Base-by-base conservation (phyloP, 2,797 vertebrate genomes). In the Hipposideros larvatus region DNA sequence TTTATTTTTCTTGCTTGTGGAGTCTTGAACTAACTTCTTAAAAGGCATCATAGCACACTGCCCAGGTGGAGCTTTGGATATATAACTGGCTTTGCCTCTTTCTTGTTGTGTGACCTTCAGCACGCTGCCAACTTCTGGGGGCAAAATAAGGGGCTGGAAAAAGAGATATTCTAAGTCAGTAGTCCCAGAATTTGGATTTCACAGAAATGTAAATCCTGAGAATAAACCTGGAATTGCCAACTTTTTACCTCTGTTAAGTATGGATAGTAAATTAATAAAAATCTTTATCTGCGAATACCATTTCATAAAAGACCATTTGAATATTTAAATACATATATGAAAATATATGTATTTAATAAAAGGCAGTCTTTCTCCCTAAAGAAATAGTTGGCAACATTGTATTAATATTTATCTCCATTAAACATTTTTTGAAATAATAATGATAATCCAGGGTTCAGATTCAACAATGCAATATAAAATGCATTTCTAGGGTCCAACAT, bases 161-260 rank as follows among this genome's bases (percentile, higher is more conserved):
- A 34, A 66, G 43, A 46, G 34, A 85, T 57, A 48, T 71, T 88
- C 53, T 73, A n/a, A 73, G 51, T 82, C 2, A 46, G 1, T 68
- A 51, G 57, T 61, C 41, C 43, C 13, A 71, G 57, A 94, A 89
- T 86, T 95, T 70, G 28, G n/a, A 43, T 94, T 94, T 97, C 21
- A 77, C 5, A 88, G 14, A 46, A 91, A 63, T 8, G 5, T 70
- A 82, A 78, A 82, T 74, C n/a, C 16, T 80, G 22, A 88, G 28
- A 74, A 18, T 53, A 96, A 93, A 79, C n/a, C 34, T 74, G n/a
- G 18, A 79, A 91, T 78, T 88, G 80, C 2, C 11, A 77, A 4
- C 24, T 51, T 94, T 59, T 90, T 92, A 59, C 61, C 46, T 93
- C 65, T 71, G 34, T 95, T 92, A 88, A n/a, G 1, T 65, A 37